Evolutionary conservation across 2,113 vertebrate species (phyloP), one percentile per base, ranked within the genome.

Genomic region (Poeciliopsis occidentalis): DNA sequence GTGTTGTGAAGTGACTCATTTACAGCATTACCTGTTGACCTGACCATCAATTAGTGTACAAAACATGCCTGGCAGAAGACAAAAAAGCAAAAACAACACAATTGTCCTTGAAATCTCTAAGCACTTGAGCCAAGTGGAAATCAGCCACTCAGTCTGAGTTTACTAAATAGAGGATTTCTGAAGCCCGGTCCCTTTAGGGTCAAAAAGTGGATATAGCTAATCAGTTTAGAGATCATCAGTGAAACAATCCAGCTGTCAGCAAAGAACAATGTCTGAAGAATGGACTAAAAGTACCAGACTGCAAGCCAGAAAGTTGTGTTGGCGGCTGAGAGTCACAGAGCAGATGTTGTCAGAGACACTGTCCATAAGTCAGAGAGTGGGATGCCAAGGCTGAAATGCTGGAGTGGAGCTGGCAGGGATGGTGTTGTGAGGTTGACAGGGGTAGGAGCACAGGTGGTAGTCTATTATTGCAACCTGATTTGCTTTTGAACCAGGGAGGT

Each of bases 321-420:
- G 89, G 82, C 80, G 41, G 67, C 69, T 60, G 73, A 73, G 86
- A 76, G 67, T 85, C 78, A 69, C 75, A 83, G 88, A 91, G 83
- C 91, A 93, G 91, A 91, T 91, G 90, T 87, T 89, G 84, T 27
- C 73, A 75, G 80, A 89, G 85, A 88, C 89, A 88, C 76, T 88
- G 85, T 86, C 85, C 75, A 91, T 92, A 86, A 90, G 88, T 91
- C 90, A 93, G 84, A 80, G 73, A 71, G 68, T 66, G 84, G 62
- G 47, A 78, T 82, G 90, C 90, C 88, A 92, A 81, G 26, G 77
- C 62, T 71, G 83, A 81, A 78, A 66, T 10, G 60, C n/a, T 60
- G 70, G 64, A 78, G 67, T 67, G 73, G 76, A 79, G 73, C 41
- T 89, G 89, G 88, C 86, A 71, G 17, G 13, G 69, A 64, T 71